Evolutionary conservation across 2,797 vertebrate species (phyloP).

Genomic region (Clarias laeviceps): DNA sequence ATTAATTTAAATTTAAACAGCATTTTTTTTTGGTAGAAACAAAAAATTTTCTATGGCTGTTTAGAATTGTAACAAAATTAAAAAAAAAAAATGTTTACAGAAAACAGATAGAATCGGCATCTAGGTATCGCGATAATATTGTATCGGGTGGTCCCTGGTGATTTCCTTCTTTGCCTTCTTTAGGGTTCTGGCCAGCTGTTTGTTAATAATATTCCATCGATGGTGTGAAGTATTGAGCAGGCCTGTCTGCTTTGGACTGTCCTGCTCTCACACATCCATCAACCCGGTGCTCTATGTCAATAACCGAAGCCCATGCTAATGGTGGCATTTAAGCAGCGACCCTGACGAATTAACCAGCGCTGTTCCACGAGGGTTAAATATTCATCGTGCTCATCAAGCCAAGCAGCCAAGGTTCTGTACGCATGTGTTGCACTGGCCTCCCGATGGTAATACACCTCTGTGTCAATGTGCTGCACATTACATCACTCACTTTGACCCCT

Average conservation of each 20-base stretch:
- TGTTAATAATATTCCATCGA: constrained; percentile 89
- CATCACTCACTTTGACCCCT: constrained; percentile 50
- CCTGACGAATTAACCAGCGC: constrained; percentile 67
- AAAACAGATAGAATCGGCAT: no score
- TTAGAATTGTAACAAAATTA: no score
- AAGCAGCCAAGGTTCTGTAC: constrained; percentile 33
- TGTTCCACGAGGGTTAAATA: constrained; percentile 62
- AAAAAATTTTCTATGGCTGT: no score
- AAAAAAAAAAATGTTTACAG: no score
- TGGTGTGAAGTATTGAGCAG: constrained; percentile 84
- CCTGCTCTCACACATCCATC: constrained; percentile 86
- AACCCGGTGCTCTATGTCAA: constrained; percentile 82
- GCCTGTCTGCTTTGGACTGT: constrained; percentile 74
- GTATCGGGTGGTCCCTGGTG: no score
- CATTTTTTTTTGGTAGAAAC: no score
- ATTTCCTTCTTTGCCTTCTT: constrained; percentile 13
- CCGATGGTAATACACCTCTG: not conserved
- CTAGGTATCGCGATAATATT: no score
- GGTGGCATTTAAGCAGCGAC: constrained; percentile 76
- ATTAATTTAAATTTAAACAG: no score
- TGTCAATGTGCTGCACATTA: constrained; percentile 37
- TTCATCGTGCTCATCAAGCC: constrained; percentile 54
- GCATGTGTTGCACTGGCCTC: constrained; percentile 13
- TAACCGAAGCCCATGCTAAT: constrained; percentile 91
- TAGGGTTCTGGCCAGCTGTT: constrained; percentile 16